Conservation (phyloP, 92 coral and sea anemone genomes). For the Epizoanthus ramosus region DNA sequence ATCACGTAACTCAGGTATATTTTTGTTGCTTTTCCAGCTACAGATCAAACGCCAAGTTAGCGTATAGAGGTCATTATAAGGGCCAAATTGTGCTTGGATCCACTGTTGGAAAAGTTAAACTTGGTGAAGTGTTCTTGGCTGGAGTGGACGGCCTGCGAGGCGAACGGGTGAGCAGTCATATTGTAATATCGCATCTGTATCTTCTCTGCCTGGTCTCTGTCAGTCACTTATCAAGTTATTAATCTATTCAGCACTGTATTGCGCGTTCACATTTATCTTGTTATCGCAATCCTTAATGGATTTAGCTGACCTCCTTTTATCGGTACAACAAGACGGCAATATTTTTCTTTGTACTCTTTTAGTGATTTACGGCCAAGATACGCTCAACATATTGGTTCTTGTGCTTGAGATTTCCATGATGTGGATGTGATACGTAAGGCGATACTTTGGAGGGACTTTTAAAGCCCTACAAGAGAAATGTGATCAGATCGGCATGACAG, state of each 20-base stretch:
- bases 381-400: slow-evolving; percentile 14
- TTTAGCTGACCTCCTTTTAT: slow-evolving; percentile 31
- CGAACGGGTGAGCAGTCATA: slow-evolving; percentile 24
- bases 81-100: slow-evolving; percentile 42
- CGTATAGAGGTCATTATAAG: slow-evolving; percentile 22
- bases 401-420: slow-evolving; percentile 43
- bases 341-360: slow-evolving; percentile 6
- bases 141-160: slow-evolving; percentile 37
- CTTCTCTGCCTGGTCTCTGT: slow-evolving; percentile 18
- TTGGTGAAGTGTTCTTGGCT: slow-evolving; percentile 36
- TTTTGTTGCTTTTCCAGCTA: slow-evolving; percentile 31
- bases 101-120: slow-evolving; percentile 18
- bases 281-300: slow-evolving; percentile 37
- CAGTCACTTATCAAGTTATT: slow-evolving; percentile 21
- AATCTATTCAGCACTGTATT: slow-evolving; percentile 26
- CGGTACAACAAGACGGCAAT: slow-evolving; percentile 12
- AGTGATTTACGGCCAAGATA: neutral
- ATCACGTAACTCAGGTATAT: slow-evolving; percentile 33
- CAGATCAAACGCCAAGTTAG: slow-evolving; percentile 20
- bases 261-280: slow-evolving; percentile 35
- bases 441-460: slow-evolving; percentile 49
- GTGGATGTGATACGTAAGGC: slow-evolving; percentile 60
- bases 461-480: slow-evolving; percentile 6
- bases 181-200: neutral
- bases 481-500: slow-evolving; percentile 19